These are phyloP conservation scores for Eupithecia pulchellata DNA, from an alignment of 2,888 invertebrate genomes.

Conservation along the genomic window DNA sequence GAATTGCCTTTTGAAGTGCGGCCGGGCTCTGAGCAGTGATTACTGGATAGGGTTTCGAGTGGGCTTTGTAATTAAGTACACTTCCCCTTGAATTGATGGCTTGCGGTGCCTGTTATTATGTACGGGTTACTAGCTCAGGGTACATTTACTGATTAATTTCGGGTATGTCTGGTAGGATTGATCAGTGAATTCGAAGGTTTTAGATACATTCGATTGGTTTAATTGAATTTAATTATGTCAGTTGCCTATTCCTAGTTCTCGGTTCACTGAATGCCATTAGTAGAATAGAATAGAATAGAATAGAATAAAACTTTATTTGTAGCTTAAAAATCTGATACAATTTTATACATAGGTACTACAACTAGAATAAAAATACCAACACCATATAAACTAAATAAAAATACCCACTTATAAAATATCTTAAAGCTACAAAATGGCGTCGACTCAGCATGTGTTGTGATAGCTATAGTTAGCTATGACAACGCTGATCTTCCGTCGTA, in stretches of 20 bases:
- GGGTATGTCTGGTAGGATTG: conserved; percentile 3
- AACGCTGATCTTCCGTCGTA: too few species aligned
- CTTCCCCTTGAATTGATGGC: conserved; percentile 43
- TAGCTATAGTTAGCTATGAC: too few species aligned
- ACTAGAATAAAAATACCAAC: too few species aligned
- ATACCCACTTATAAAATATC: too few species aligned
- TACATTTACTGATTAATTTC: conserved; percentile 31
- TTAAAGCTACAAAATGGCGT: too few species aligned
- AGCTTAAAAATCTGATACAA: too few species aligned
- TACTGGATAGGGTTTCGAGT: conserved; percentile 46
- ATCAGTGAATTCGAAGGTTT: conserved; percentile 12
- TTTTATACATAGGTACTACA: too few species aligned
- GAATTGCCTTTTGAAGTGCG: conserved; percentile 42
- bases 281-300: too few species aligned
- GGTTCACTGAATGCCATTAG: background rate
- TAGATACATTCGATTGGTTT: background rate
- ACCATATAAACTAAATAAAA: too few species aligned
- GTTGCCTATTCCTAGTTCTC: background rate
- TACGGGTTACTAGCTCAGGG: conserved; percentile 14
- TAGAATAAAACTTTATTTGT: too few species aligned
- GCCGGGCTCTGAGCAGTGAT: conserved; percentile 48
- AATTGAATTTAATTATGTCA: background rate
- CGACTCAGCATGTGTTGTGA: too few species aligned
- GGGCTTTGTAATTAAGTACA: conserved; percentile 45
- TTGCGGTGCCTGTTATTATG: conserved; percentile 37